These are phyloP conservation scores for Sternarchorhynchus goeldii DNA, from an alignment of 2,797 vertebrate species.

Conservation along the genomic window DNA sequence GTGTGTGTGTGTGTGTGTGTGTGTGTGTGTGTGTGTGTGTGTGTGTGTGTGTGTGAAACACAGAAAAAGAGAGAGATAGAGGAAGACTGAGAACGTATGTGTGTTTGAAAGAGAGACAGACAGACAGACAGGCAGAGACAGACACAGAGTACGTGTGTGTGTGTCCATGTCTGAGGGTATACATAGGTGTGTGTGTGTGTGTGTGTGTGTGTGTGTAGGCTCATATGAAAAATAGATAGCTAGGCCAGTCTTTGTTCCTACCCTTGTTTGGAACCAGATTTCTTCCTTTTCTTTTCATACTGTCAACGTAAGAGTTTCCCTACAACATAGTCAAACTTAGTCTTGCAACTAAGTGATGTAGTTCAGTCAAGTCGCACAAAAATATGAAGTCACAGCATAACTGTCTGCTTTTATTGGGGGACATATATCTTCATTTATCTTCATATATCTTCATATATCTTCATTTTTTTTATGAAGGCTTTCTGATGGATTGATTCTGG, in stretches of 20 bases:
- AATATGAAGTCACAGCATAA: slow-evolving; percentile 21
- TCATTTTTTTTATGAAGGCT: slow-evolving; percentile 27
- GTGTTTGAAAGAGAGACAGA: background rate
- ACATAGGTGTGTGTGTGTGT: slow-evolving; percentile 16
- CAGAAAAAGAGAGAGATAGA: no score
- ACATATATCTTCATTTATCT: slow-evolving; percentile 7
- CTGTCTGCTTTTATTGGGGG: slow-evolving; percentile 14
- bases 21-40: slow-evolving; percentile 18
- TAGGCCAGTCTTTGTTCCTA: slow-evolving; percentile 21
- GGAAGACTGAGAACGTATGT: background rate
- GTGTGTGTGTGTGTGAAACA: no score
- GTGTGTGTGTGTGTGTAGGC: slow-evolving; percentile 17
- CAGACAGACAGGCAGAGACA: no score
- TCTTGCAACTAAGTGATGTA: background rate
- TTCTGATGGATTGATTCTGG: slow-evolving; percentile 38
- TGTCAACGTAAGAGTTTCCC: slow-evolving; percentile 10
- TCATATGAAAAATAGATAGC: slow-evolving; percentile 27
- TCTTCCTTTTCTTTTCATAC: slow-evolving; percentile 6
- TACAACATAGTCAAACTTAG: slow-evolving; percentile 6
- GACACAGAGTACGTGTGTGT: slow-evolving; percentile 12
- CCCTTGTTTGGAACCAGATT: background rate
- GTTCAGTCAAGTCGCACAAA: background rate
- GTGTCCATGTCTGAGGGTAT: slow-evolving; percentile 2
- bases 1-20: no score
- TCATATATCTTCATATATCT: no score